These are phyloP conservation scores for Cephalotes varians DNA, from an alignment of 2,888 invertebrate species.

Conservation along the genomic window DNA sequence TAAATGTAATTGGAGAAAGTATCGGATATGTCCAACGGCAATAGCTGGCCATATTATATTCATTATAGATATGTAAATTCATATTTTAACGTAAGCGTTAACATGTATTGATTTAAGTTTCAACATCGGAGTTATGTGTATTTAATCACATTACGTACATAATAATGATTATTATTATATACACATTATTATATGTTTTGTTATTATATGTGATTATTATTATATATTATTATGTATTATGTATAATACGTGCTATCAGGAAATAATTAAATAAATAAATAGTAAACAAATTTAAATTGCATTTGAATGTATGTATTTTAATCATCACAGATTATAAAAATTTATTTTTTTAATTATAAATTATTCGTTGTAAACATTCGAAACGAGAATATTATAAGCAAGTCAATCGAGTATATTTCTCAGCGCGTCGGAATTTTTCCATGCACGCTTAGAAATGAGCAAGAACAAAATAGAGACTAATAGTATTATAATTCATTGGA, in stretches of 20 bases:
- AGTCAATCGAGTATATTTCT: neutral
- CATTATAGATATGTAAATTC: neutral
- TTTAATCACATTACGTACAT: neutral
- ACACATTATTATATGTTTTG: too few relatives aligned
- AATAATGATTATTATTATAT: too few relatives aligned
- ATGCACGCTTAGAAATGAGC: conserved; percentile 31
- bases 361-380: neutral
- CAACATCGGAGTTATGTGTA: neutral
- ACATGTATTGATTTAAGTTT: neutral
- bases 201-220: too few relatives aligned
- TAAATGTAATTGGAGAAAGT: conserved; percentile 39
- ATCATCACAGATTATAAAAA: neutral
- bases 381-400: neutral
- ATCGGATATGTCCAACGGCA: neutral
- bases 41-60: neutral
- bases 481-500: conserved; percentile 59
- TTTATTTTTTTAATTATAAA: neutral
- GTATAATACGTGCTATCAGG: neutral
- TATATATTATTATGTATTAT: too few relatives aligned
- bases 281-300: too few relatives aligned
- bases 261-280: neutral
- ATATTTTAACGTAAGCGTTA: neutral
- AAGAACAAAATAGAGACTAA: conserved; percentile 60
- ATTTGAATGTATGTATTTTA: too few relatives aligned
- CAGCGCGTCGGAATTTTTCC: neutral